Evolutionary conservation across 2,888 invertebrate species (phyloP).

Genomic region (Parnassius smintheus): DNA sequence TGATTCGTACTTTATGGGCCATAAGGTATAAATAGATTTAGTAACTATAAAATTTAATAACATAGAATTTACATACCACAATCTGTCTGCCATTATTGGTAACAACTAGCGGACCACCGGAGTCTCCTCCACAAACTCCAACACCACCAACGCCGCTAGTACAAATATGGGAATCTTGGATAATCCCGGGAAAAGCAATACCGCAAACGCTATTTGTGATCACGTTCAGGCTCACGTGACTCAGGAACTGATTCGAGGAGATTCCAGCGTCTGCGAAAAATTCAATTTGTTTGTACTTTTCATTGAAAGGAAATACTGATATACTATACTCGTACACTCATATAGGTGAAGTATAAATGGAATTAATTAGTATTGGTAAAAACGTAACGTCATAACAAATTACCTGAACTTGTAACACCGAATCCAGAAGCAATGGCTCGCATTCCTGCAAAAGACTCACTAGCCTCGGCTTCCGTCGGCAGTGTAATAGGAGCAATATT

Average conservation of each 20-base stretch:
- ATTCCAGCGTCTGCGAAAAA: slow-evolving; percentile 35
- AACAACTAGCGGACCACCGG: slow-evolving; percentile 56
- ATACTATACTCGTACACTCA: no score
- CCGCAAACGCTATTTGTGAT: slow-evolving; percentile 46
- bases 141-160: slow-evolving; percentile 34
- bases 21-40: not conserved
- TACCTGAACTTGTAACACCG: slow-evolving; percentile 34
- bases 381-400: not conserved
- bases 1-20: no score
- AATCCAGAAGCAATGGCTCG: slow-evolving; percentile 54
- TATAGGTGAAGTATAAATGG: no score
- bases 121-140: slow-evolving; percentile 54
- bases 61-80: slow-evolving; percentile 41
- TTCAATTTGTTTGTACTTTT: no score
- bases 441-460: slow-evolving; percentile 41
- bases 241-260: slow-evolving; percentile 34
- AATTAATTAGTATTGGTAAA: no score
- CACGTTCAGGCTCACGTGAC: slow-evolving; percentile 41
- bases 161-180: slow-evolving; percentile 48
- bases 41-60: not conserved
- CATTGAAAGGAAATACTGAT: no score
- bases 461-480: slow-evolving; percentile 40
- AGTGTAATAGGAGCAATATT: slow-evolving; percentile 39
- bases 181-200: slow-evolving; percentile 37
- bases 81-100: slow-evolving; percentile 33